Base-by-base conservation (phyloP, 2,888 invertebrate species). In the Panzeria rudis region DNA sequence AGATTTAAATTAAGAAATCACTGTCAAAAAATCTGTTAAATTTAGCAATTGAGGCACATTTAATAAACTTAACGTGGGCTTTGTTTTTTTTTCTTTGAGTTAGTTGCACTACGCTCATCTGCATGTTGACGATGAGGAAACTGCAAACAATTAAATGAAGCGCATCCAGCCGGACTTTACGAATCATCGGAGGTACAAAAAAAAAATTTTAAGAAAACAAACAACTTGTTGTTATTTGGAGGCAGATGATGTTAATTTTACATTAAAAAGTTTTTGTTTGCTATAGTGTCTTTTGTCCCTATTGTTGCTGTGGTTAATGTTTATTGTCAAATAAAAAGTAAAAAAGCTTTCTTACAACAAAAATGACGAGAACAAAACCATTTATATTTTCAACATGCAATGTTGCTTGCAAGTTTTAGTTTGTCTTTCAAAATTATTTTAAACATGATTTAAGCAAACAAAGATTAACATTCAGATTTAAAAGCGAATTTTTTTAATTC, bases 1-100 rank as follows among this genome's bases (percentile, higher is more conserved):
- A 82, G 87, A 73, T 88, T 89, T 88, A 89, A 89, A 89, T 90
- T 89, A 88, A 90, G 89, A 88, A 88, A 89, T 90, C 89, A 89
- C 88, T 89, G 89, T 89, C 89, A 88, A 89, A 89, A 89, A 89
- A 88, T 89, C 90, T 89, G 89, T 89, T 89, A 88, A 88, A 87
- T 83, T 86, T 79, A 76, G 80, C 83, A 82, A 73, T 79, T 86
- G 81, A 85, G 84, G 75, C 69, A 80, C 79, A 75, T 84, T 87
- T 86, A 87, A 87, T 86, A 87, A 85, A 78, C 54, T 68, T 73
- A 59, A 76, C 66, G 76, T 80, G 76, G 75, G 75, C 54, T 84
- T 76, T 29, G 11, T 56, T 54, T 66, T 64, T 35, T 25, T 32
- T 38, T 23, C 41, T 66, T 35, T 15, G 29, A 47, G 13, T 32